phyloP scores from a whole-genome alignment of 2,888 invertebrate species.

The Schizaphis graminum region DNA sequence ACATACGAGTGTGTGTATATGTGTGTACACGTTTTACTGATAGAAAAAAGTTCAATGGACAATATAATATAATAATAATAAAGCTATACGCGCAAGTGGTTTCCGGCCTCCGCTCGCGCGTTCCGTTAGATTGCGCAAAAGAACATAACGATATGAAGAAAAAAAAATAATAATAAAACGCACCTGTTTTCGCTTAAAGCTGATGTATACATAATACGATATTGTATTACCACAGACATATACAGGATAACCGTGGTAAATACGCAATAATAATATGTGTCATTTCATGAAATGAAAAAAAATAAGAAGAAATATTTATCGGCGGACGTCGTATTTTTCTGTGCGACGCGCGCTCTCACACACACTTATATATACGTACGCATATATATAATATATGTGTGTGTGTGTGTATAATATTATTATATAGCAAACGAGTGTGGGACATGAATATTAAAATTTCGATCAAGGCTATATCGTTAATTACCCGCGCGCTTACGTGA shows the following conservation, averaged over 20 bases:
- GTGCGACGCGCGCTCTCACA: not conserved
- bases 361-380: not conserved
- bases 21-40: not conserved
- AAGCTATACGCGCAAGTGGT: not conserved
- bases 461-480: conserved; percentile 50
- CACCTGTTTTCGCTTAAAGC: conserved; percentile 41
- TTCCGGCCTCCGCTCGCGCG: conserved; percentile 28
- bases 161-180: conserved; percentile 22
- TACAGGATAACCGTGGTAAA: not conserved
- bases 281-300: conserved; percentile 6
- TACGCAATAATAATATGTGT: conserved; percentile 12
- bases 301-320: conserved; percentile 1
- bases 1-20: not conserved
- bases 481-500: conserved; percentile 51
- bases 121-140: conserved; percentile 52
- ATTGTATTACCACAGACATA: conserved; percentile 10
- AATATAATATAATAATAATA: conserved; percentile 20
- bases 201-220: conserved; percentile 7
- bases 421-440: conserved; percentile 18
- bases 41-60: not conserved
- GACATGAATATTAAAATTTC: conserved; percentile 59
- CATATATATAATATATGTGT: not conserved
- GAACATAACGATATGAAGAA: not conserved
- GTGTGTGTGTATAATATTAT: not conserved
- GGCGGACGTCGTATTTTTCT: conserved; percentile 6